A percentile compares a stretch with the other conserved stretches of the same genome.
Conservation (phyloP, 2,797 vertebrate genomes). For the Dermochelys coriacea region DNA sequence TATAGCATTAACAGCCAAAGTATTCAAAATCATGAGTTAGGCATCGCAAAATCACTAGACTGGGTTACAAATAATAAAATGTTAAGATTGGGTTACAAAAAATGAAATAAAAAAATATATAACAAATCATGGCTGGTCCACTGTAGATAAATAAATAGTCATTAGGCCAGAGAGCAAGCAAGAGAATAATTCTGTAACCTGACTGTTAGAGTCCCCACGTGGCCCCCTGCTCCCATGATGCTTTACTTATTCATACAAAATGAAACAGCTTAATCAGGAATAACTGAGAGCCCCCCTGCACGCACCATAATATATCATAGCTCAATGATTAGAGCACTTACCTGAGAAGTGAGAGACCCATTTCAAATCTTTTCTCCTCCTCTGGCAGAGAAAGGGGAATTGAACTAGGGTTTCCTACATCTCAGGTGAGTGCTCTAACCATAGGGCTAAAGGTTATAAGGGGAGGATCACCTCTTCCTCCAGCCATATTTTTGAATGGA, state of each 20-base stretch:
- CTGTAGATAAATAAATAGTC: not conserved
- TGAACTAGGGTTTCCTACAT: not conserved
- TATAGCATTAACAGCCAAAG: not conserved
- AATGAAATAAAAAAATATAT: not conserved
- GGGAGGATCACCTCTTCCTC: not conserved
- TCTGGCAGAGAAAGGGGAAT: not conserved
- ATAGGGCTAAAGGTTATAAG: not conserved
- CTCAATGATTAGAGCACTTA: not conserved
- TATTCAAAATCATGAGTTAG: not conserved
- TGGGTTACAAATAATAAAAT: not conserved
- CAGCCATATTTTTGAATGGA: not conserved
- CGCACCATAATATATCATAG: not conserved
- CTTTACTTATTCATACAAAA: not conserved
- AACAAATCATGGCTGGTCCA: not conserved
- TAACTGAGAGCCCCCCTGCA: not conserved
- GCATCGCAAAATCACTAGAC: not conserved
- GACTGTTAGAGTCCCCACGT: too few species aligned
- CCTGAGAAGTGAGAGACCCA: not conserved
- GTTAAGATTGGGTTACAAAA: not conserved
- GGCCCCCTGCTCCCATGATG: not conserved
- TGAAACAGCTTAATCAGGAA: not conserved
- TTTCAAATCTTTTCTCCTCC: not conserved
- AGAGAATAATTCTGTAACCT: not conserved
- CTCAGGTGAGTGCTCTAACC: not conserved
- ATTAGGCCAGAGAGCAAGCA: not conserved